Evolutionary conservation across 2,888 invertebrate genomes (phyloP).

Genomic region (Orthonychiurus folsomi): DNA sequence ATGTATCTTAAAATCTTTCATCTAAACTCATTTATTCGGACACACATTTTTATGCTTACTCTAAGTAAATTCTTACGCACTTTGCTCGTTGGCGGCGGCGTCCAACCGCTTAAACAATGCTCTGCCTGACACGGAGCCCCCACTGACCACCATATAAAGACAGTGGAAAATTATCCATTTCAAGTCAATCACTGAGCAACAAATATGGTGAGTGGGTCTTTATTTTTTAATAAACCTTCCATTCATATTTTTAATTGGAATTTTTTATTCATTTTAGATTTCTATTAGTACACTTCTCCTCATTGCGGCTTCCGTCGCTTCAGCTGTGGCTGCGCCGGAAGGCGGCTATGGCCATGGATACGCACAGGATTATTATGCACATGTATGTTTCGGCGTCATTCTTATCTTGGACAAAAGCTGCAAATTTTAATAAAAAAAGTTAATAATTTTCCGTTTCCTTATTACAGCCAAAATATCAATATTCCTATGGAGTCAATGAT

Average conservation of each 20-base stretch:
- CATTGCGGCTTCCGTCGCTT: neutral
- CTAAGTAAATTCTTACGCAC: too few relatives aligned
- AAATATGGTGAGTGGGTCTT: neutral
- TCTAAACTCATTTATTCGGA: neutral
- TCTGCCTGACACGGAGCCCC: neutral
- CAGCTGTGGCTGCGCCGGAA: neutral
- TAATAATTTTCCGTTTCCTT: neutral
- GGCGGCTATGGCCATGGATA: neutral
- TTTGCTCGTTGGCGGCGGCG: too few relatives aligned
- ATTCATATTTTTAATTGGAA: neutral
- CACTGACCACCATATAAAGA: neutral
- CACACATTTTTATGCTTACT: too few relatives aligned
- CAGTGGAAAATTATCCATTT: neutral
- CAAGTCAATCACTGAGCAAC: neutral
- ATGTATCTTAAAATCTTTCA: neutral
- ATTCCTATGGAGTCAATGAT: constrained; percentile 6
- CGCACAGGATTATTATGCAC: neutral
- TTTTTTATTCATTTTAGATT: too few relatives aligned
- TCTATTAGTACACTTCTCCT: neutral
- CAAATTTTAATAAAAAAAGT: too few relatives aligned
- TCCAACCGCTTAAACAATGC: neutral
- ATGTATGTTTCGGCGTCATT: too few relatives aligned
- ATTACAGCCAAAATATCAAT: neutral
- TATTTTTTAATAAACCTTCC: neutral
- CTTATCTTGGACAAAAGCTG: too few relatives aligned